phyloP scores from a whole-genome alignment of 2,797 vertebrate species.

The Limosa lapponica region DNA sequence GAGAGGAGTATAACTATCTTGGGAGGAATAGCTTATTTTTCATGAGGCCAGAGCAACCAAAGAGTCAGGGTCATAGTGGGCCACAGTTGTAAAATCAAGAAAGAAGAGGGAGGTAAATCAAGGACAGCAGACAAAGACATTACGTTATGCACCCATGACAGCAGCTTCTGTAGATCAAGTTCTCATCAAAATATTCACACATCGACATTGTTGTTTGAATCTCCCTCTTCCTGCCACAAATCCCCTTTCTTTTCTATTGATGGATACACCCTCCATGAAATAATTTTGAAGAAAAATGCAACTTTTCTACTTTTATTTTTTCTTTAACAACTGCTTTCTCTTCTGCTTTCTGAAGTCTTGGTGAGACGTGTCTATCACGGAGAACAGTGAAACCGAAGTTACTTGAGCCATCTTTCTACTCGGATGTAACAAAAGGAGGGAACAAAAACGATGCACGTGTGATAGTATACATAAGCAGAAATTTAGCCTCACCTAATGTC shows the following conservation, averaged over 20 bases:
- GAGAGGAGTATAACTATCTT: background rate
- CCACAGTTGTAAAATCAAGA: background rate
- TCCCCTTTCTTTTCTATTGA: background rate
- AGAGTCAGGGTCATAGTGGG: background rate
- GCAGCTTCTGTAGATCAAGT: background rate
- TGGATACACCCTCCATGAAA: background rate
- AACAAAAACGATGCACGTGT: background rate
- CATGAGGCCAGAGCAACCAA: conserved; percentile 35
- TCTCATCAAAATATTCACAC: background rate
- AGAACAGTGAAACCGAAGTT: background rate
- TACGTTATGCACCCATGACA: background rate
- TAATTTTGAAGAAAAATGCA: background rate
- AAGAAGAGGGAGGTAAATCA: conserved; percentile 7
- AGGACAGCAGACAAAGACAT: conserved; percentile 46
- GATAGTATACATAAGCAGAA: background rate
- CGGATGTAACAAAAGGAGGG: background rate
- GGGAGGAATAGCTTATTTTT: conserved; percentile 53
- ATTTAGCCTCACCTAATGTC: background rate
- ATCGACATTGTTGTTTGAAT: background rate
- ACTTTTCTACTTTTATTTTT: background rate
- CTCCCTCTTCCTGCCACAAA: background rate
- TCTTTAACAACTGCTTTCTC: background rate
- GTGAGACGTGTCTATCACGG: background rate
- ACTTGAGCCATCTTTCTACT: background rate
- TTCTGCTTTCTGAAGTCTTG: background rate